phyloP scores from a whole-genome alignment of 2,797 vertebrate species.

The Dermochelys coriacea region DNA sequence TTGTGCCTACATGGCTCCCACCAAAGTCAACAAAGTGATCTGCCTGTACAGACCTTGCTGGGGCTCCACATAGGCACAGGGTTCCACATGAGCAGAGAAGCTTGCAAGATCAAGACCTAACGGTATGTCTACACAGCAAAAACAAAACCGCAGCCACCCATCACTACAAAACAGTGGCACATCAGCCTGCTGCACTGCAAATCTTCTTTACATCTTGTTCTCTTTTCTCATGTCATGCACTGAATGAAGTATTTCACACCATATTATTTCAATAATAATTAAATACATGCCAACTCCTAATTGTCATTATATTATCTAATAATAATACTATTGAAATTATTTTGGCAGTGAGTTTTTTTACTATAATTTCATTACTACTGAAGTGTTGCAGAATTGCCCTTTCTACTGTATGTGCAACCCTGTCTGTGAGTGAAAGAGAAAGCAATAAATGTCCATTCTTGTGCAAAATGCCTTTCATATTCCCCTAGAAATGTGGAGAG shows the following conservation, averaged over 20 bases:
- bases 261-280: constrained; percentile 30
- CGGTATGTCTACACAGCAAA: not conserved
- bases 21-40: not conserved
- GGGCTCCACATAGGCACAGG: not conserved
- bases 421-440: not conserved
- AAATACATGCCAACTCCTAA: too few relatives aligned
- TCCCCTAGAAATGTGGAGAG: accelerated
- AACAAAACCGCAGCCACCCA: not conserved
- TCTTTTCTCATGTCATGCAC: not conserved
- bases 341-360: constrained; percentile 1
- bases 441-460: not conserved
- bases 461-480: accelerated
- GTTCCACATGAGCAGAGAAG: not conserved
- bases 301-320: too few relatives aligned
- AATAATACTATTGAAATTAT: constrained; percentile 4
- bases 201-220: not conserved
- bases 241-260: constrained; percentile 33
- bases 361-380: constrained; percentile 46
- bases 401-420: not conserved
- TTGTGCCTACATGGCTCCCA: not conserved
- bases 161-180: not conserved
- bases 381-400: not conserved
- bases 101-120: not conserved
- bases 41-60: not conserved
- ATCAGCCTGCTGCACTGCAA: not conserved